Evolutionary conservation across 2,888 invertebrate species (phyloP), one percentile per base, ranked within the genome.

Genomic region (Portevinia maculata): DNA sequence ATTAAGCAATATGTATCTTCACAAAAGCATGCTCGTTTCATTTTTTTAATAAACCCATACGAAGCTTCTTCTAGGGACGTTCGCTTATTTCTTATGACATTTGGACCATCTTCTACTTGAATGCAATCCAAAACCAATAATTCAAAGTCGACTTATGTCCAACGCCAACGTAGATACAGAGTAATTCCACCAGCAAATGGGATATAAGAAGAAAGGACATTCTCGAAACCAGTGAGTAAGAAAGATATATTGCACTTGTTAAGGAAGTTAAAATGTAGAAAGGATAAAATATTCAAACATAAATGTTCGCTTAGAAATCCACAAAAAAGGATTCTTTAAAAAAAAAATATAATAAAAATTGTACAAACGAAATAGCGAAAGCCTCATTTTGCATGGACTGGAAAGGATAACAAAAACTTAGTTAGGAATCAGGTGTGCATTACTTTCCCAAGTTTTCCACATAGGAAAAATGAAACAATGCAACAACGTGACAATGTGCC

Each of bases 101-200:
- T 71, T 57, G 59, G 46, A 71, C 76, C 78, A 59, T 78, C 57
- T 71, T 65, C 52, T 48, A 57, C 50, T 78, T 71, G 78, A 78
- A 71, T 59, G 71, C 71, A 71, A 71, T 78, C 78, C 71, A 71
- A 65, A 71, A 65, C 71, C 78, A 71, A 78, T 71, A 78, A 71
- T 78, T 78, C 78, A 64, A 53, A 59, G 44, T 57, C 71, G 59
- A 71, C 71, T 71, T 78, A 74, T 78, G 64, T 78, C 59, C 57
- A 64, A 50, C 34, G 57, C 62, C 55, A 57, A 67, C 59, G 44
- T n/a, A 44, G n/a, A 37, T 21, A 24, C 28, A 62, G 28, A 37
- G 17, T 32, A 60, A 53, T 55, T 37, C 41, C 41, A 6, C 9
- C 28, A 46, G 6, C 15, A 41, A 15, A 1, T 17, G n/a, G 19